phyloP scores from a whole-genome alignment of 2,797 vertebrate genomes.

The Macropus fuliginosus region DNA sequence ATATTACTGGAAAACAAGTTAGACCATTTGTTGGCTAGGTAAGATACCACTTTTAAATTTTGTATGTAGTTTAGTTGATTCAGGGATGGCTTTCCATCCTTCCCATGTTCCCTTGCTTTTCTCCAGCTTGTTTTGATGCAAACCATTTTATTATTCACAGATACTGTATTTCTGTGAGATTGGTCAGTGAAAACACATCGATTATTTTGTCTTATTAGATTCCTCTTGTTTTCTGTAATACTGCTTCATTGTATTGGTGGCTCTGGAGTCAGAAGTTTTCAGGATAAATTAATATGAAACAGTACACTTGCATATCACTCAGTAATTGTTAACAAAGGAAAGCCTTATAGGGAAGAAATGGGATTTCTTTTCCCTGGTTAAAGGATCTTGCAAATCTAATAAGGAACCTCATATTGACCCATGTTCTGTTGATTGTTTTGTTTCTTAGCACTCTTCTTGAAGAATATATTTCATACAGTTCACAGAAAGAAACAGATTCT shows the following conservation, averaged over 20 bases:
- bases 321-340: neutral
- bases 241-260: neutral
- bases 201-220: neutral
- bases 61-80: slow-evolving; percentile 11
- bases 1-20: slow-evolving; percentile 89
- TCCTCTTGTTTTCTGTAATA: neutral
- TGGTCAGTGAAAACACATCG: slow-evolving; percentile 21
- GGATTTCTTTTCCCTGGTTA: neutral
- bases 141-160: slow-evolving; percentile 46
- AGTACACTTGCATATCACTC: neutral
- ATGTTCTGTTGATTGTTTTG: slow-evolving; percentile 57
- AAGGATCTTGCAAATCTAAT: neutral
- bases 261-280: neutral
- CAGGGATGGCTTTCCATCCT: neutral
- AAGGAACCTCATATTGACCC: neutral
- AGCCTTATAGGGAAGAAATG: neutral
- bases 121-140: slow-evolving; percentile 12
- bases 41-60: slow-evolving; percentile 73
- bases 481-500: slow-evolving; percentile 76
- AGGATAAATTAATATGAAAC: neutral
- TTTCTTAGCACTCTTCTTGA: slow-evolving; percentile 88
- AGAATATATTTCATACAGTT: slow-evolving; percentile 87
- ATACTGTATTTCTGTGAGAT: neutral
- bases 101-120: slow-evolving; percentile 18
- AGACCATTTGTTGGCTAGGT: slow-evolving; percentile 89